Percentiles rank a stretch among this genome's conserved stretches.
phyloP scores from a whole-genome alignment of 2,113 vertebrate genomes.

The Vulpes ferrilata region DNA sequence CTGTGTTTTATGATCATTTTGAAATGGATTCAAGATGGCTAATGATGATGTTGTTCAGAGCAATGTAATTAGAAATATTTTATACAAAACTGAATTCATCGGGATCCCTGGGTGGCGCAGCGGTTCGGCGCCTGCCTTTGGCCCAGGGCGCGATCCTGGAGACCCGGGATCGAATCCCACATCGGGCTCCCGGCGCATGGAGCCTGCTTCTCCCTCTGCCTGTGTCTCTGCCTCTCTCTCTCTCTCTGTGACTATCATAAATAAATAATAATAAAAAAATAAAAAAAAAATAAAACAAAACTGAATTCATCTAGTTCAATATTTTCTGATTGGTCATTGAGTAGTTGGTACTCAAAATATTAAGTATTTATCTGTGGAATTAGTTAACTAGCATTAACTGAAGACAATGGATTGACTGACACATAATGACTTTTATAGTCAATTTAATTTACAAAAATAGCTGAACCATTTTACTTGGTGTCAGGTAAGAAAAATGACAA shows the following conservation, averaged over 20 bases:
- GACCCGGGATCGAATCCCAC: too few species aligned
- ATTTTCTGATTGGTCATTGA: background rate
- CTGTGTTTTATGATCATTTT: background rate
- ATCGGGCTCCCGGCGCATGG: too few species aligned
- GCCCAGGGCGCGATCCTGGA: too few species aligned
- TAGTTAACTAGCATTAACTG: background rate
- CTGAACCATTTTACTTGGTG: background rate
- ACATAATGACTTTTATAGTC: background rate
- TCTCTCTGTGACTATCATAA: too few species aligned
- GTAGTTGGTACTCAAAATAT: background rate
- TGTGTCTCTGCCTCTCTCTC: too few species aligned
- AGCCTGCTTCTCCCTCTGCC: too few species aligned
- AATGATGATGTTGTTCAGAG: background rate
- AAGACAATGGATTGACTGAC: background rate
- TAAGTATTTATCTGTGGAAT: background rate
- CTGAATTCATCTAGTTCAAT: conserved; percentile 30
- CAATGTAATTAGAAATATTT: background rate
- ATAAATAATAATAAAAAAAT: too few species aligned
- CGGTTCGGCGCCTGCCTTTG: too few species aligned
- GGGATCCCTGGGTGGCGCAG: too few species aligned
- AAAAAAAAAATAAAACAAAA: too few species aligned
- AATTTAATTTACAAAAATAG: background rate
- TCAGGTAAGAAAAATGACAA: conserved; percentile 37
- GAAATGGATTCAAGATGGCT: conserved; percentile 9
- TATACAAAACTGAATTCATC: conserved; percentile 36